phyloP scores from a whole-genome alignment of 2,113 vertebrate species.

The Nematolebias whitei region DNA sequence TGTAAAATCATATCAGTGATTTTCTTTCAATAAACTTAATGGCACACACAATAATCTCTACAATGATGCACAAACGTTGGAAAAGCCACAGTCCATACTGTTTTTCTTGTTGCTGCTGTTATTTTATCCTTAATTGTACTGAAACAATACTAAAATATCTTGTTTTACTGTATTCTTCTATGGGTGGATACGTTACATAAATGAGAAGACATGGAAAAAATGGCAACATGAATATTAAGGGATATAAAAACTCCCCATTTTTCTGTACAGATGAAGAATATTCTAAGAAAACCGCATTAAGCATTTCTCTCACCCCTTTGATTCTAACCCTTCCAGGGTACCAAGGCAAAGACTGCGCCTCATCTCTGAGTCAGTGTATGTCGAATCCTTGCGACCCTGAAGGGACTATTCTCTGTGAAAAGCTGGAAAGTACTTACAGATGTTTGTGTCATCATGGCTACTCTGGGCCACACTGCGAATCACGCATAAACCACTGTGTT shows the following conservation, averaged over 20 bases:
- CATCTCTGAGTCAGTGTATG: constrained; percentile 66
- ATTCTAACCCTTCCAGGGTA: constrained; percentile 70
- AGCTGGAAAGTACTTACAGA: constrained; percentile 71
- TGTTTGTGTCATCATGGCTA: constrained; percentile 76
- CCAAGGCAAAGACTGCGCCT: constrained; percentile 69
- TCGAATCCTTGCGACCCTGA: constrained; percentile 71
- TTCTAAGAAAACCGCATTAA: constrained; percentile 35
- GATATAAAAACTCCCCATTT: constrained; percentile 43
- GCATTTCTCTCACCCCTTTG: constrained; percentile 66
- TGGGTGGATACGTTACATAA: constrained; percentile 36
- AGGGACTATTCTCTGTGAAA: constrained; percentile 72
- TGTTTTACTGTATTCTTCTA: constrained; percentile 11
- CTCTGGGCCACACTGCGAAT: constrained; percentile 69
- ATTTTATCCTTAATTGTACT: background rate
- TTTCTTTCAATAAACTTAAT: constrained; percentile 34
- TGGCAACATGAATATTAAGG: constrained; percentile 43
- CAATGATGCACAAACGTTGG: constrained; percentile 14
- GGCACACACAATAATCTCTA: constrained; percentile 12
- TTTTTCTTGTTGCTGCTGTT: constrained; percentile 1
- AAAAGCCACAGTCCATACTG: background rate
- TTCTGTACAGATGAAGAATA: constrained; percentile 35
- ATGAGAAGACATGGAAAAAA: constrained; percentile 21
- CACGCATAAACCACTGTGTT: constrained; percentile 72
- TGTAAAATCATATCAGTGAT: constrained; percentile 28
- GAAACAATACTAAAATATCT: constrained; percentile 21